phyloP scores from a whole-genome alignment of 1,140 invertebrate species.

The Drosophila subobscura region DNA sequence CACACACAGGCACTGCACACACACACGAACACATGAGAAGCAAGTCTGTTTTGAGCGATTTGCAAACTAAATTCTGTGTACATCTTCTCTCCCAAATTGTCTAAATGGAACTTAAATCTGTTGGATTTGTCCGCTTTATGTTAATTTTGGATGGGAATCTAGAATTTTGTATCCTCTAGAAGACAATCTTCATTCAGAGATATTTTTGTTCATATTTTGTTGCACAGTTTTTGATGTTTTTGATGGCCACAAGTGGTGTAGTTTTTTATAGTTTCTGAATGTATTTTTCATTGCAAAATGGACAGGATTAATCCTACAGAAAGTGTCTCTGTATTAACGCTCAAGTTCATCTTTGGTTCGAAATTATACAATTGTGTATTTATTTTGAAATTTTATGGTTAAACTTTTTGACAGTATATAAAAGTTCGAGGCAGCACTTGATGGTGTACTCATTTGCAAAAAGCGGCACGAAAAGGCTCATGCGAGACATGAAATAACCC shows the following conservation, averaged over 20 bases:
- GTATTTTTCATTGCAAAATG: too few relatives aligned
- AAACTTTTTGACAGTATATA: neutral
- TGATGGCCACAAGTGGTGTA: too few relatives aligned
- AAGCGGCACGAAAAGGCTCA: conserved; percentile 2
- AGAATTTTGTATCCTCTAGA: conserved; percentile 13
- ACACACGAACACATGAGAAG: conserved; percentile 6
- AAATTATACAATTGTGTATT: conserved; percentile 50
- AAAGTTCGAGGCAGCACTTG: conserved; percentile 7
- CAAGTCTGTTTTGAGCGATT: conserved; percentile 54
- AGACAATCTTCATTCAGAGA: neutral
- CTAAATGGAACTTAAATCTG: conserved; percentile 22
- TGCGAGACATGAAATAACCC: neutral
- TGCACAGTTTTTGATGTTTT: conserved; percentile 23
- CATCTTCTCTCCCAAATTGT: conserved; percentile 22
- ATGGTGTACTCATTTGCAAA: conserved; percentile 41
- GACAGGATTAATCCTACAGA: too few relatives aligned
- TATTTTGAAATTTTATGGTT: neutral
- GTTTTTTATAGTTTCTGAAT: too few relatives aligned
- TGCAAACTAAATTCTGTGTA: conserved; percentile 71
- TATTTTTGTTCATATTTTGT: neutral
- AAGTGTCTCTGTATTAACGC: too few relatives aligned
- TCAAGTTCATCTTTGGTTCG: neutral
- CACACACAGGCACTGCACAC: conserved; percentile 2
- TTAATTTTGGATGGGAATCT: conserved; percentile 50
- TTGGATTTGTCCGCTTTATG: conserved; percentile 39